Evolutionary conservation across 2,888 invertebrate species (phyloP).

Genomic region (Augochlorella aurata): DNA sequence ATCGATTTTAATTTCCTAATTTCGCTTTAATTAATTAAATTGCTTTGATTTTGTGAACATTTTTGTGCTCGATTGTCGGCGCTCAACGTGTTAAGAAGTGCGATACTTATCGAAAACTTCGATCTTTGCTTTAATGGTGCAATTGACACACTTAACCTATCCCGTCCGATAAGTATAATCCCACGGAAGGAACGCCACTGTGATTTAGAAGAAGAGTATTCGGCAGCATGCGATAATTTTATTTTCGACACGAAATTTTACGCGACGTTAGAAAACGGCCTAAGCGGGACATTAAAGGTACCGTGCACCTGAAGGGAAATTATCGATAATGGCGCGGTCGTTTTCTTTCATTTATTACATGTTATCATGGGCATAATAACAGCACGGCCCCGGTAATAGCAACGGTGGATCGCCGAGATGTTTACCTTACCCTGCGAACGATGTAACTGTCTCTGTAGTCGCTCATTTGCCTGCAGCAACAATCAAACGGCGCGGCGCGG

Average conservation of each 20-base stretch:
- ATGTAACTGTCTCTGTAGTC: slow-evolving; percentile 40
- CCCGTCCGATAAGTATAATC: too few relatives aligned
- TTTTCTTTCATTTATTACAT: slow-evolving; percentile 71
- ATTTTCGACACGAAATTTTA: slow-evolving; percentile 54
- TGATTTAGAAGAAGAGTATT: background rate
- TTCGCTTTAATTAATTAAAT: too few relatives aligned
- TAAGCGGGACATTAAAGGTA: slow-evolving; percentile 66
- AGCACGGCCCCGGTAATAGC: slow-evolving; percentile 62
- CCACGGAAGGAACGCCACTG: too few relatives aligned
- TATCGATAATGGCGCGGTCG: slow-evolving; percentile 70
- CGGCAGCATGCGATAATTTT: slow-evolving; percentile 45
- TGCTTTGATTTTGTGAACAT: too few relatives aligned
- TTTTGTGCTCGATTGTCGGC: too few relatives aligned
- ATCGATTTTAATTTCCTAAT: too few relatives aligned
- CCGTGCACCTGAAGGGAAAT: slow-evolving; percentile 69
- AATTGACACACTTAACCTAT: too few relatives aligned
- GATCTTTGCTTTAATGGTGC: too few relatives aligned
- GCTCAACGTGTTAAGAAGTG: too few relatives aligned
- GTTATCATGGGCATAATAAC: slow-evolving; percentile 69
- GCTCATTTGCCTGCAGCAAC: slow-evolving; percentile 58
- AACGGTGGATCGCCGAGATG: slow-evolving; percentile 59
- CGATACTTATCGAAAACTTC: too few relatives aligned
- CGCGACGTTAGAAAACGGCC: slow-evolving; percentile 66
- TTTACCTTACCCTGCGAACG: slow-evolving; percentile 62
- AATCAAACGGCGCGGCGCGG: slow-evolving; percentile 56